Evolutionary conservation across 2,113 vertebrate species (phyloP).

Genomic region (Agelaius phoeniceus): DNA sequence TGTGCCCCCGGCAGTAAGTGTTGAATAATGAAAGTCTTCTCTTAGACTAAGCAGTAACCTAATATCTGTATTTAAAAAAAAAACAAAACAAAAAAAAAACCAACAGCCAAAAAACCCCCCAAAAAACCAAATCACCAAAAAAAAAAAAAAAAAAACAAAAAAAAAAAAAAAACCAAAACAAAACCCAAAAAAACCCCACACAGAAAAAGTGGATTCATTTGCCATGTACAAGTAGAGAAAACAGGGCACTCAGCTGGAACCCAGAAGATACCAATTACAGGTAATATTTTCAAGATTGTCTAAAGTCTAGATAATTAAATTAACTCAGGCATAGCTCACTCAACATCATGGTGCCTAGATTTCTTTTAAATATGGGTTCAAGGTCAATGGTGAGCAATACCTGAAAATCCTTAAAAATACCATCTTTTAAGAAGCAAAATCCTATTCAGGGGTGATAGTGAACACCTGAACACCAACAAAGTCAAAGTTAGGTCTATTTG

Average conservation of each 20-base stretch:
- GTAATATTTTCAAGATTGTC: conserved; percentile 20
- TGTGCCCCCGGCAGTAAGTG: neutral
- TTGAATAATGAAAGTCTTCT: neutral
- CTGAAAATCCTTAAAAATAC: neutral
- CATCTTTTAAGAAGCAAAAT: neutral
- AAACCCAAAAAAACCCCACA: neutral
- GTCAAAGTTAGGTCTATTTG: neutral
- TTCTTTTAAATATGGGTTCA: conserved; percentile 2
- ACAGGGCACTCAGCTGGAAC: neutral
- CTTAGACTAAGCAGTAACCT: neutral
- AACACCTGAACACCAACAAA: neutral
- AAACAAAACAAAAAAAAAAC: neutral
- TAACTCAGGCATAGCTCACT: conserved; percentile 10
- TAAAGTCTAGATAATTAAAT: conserved; percentile 10
- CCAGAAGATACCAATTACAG: neutral
- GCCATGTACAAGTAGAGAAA: neutral
- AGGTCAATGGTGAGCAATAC: neutral
- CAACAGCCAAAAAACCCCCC: too few relatives aligned
- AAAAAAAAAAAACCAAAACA: neutral
- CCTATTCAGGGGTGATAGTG: neutral
- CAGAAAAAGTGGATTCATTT: neutral
- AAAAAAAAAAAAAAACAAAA: neutral
- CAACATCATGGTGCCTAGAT: neutral
- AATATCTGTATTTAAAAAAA: neutral
- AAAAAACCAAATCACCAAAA: neutral